These are phyloP conservation scores for Natrix natrix DNA, from an alignment of 2,797 vertebrate genomes.

Conservation along the genomic window DNA sequence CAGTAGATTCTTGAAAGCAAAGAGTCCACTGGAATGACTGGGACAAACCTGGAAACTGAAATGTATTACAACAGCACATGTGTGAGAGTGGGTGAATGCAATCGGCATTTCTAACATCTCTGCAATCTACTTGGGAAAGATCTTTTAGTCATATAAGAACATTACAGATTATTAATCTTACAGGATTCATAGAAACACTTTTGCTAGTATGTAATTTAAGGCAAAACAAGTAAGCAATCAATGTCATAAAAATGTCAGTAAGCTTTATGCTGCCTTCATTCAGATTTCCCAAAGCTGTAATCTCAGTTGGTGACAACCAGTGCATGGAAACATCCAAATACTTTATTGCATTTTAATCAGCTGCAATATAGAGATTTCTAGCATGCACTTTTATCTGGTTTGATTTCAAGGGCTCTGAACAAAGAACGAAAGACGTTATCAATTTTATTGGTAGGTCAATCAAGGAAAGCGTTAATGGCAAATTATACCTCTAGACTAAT, in stretches of 20 bases:
- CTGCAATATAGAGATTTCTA: not conserved
- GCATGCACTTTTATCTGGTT: not conserved
- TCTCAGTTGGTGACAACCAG: not conserved
- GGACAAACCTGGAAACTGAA: not conserved
- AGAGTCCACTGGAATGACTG: not conserved
- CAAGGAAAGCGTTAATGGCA: not conserved
- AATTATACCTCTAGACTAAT: not conserved
- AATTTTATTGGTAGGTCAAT: not conserved
- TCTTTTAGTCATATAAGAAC: not conserved
- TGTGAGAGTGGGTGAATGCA: not conserved
- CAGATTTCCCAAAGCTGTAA: not conserved
- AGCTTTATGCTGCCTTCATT: not conserved
- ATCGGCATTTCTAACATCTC: not conserved
- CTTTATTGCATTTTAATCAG: not conserved
- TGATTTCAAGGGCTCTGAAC: not conserved
- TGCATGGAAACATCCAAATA: not conserved
- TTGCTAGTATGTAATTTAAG: not conserved
- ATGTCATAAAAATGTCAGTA: slow-evolving; percentile 17
- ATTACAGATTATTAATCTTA: not conserved
- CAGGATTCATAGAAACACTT: not conserved
- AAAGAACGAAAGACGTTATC: not conserved
- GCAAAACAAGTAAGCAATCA: not conserved
- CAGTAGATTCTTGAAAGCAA: not conserved
- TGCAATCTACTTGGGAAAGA: not conserved
- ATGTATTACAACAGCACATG: not conserved